Evolutionary conservation across 2,888 invertebrate genomes (phyloP), one percentile per base, ranked within the genome.

Genomic region (Blastobasis lacticolella): DNA sequence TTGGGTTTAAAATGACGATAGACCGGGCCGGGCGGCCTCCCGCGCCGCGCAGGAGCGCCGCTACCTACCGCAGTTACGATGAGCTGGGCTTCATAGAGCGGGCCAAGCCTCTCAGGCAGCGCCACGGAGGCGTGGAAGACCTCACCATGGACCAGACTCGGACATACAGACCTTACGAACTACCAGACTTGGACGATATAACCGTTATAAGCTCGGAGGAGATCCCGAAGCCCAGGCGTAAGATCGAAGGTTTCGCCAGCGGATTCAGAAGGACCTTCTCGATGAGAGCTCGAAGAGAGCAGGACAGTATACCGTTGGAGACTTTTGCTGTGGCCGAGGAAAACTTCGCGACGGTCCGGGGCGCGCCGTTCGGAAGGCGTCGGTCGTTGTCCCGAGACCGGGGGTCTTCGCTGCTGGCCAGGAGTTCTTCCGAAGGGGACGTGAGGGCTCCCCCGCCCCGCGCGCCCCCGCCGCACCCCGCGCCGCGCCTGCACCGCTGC

Each of bases 381-480:
- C 73, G 87, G 57, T 88, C 87, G 7, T 66, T 88, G 55, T 87
- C 88, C 10, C 76, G 89, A 71, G 82, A 91, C 71, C 76, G 91
- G 71, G 78, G 86, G 61, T 81, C 73, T 9, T 82, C 84, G 50
- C 77, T 90, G 61, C 75, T 93, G 61, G 90, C 89, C 50, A 87
- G 93, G 58, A 93, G 94, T 74, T 91, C 91, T 57, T 94, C 94
- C 37, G 94, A 94, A 68, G 93, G 93, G 6, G 93, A 94, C 73
- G 86, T 94, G 67, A 76, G 88, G 62, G 72, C 78, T 69, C 64
- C 73, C 0, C 70, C 64, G 0, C 81, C 86, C 0, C 78, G 83
- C 5, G 78, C 84, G 1, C 80, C 86, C 1, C 80, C 81, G 0
- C 65, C 78, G 10, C 77, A 83, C 42, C 88, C 89, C 53, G 67